These are phyloP conservation scores for Micromesistius poutassou DNA, from an alignment of 2,797 vertebrate species.

Conservation along the genomic window DNA sequence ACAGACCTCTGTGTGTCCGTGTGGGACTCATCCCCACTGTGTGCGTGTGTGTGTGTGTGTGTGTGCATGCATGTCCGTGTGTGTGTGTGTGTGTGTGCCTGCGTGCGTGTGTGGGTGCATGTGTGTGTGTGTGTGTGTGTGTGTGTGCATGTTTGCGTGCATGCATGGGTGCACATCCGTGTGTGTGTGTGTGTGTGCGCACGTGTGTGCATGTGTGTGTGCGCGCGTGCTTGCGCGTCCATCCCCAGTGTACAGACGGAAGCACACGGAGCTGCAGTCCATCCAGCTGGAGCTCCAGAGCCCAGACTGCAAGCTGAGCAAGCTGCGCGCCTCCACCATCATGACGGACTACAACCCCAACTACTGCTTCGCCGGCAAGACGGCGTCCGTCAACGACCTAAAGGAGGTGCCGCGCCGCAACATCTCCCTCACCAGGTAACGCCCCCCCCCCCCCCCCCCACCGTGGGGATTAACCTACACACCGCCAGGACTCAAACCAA, in stretches of 20 bases:
- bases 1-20: neutral
- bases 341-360: constrained; percentile 99
- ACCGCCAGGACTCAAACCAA: too few relatives aligned
- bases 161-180: too few relatives aligned
- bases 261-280: constrained; percentile 96
- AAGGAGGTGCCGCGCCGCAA: constrained; percentile 95
- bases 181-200: neutral
- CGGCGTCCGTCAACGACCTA: constrained; percentile 93
- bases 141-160: neutral
- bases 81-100: neutral
- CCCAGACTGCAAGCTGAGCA: constrained; percentile 97
- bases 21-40: too few relatives aligned
- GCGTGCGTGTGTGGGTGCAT: neutral
- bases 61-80: constrained; percentile 14
- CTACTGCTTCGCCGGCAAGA: constrained; percentile 98
- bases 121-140: too few relatives aligned
- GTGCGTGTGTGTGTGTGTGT: neutral
- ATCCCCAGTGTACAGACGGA: constrained; percentile 88
- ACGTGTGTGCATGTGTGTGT: too few relatives aligned
- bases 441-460: too few relatives aligned
- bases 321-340: constrained; percentile 95
- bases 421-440: constrained; percentile 91
- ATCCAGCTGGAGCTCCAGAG: constrained; percentile 98
- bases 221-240: neutral
- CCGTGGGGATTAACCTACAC: too few relatives aligned